These are phyloP conservation scores for Drosophila colorata DNA, from an alignment of 2,888 invertebrate genomes.

Conservation along the genomic window DNA sequence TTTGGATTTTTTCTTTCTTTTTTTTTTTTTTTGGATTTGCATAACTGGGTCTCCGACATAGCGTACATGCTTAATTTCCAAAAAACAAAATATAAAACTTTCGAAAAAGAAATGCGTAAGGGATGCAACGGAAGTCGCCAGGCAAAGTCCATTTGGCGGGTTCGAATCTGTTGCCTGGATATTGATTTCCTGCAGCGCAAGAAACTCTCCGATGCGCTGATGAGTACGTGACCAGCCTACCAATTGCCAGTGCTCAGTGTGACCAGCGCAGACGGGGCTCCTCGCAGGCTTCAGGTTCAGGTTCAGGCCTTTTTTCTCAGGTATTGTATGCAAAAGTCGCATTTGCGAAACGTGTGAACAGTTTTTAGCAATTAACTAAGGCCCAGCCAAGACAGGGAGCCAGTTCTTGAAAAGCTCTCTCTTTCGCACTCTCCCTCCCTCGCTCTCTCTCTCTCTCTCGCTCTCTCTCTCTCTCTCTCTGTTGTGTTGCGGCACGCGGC, in stretches of 20 bases:
- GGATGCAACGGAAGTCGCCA: slow-evolving; percentile 68
- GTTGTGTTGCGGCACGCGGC: slow-evolving; percentile 62
- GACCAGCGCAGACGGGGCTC: slow-evolving; percentile 7
- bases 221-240: slow-evolving; percentile 66
- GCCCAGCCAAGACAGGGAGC: slow-evolving; percentile 54
- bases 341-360: slow-evolving; percentile 76
- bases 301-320: slow-evolving; percentile 16
- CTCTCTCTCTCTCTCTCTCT: not conserved
- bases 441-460: slow-evolving; percentile 1
- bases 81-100: slow-evolving; percentile 59
- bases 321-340: slow-evolving; percentile 73
- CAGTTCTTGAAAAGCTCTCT: slow-evolving; percentile 23
- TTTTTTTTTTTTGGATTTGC: slow-evolving; percentile 75
- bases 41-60: slow-evolving; percentile 83
- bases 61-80: slow-evolving; percentile 73
- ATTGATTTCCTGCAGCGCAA: slow-evolving; percentile 80
- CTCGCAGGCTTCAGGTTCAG: not conserved
- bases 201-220: slow-evolving; percentile 34
- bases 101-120: slow-evolving; percentile 53
- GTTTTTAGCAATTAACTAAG: slow-evolving; percentile 79
- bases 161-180: slow-evolving; percentile 56
- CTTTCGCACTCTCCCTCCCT: not conserved
- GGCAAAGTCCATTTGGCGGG: not conserved
- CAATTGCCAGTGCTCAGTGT: slow-evolving; percentile 39
- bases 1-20: slow-evolving; percentile 34